Evolutionary conservation across 2,797 vertebrate genomes (phyloP).

Genomic region (Labroides dimidiatus): DNA sequence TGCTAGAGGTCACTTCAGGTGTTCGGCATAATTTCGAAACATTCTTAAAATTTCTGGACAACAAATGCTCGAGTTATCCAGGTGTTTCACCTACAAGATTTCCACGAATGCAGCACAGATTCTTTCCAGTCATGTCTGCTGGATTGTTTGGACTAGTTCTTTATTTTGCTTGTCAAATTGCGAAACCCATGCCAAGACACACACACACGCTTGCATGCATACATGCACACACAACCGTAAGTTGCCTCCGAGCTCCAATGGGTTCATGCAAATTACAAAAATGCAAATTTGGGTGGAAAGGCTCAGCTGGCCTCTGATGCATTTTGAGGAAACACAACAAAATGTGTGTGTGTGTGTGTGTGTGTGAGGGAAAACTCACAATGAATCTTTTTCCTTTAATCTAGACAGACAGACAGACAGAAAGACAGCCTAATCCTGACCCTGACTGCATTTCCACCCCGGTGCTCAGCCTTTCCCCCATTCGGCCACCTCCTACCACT

Average conservation of each 20-base stretch:
- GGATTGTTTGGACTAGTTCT: slow-evolving; percentile 54
- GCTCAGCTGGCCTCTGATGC: slow-evolving; percentile 68
- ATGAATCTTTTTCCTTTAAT: slow-evolving; percentile 72
- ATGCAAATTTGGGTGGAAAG: slow-evolving; percentile 67
- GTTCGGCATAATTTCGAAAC: slow-evolving; percentile 45
- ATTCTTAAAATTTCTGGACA: slow-evolving; percentile 33
- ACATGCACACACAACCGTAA: slow-evolving; percentile 65
- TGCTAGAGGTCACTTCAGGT: slow-evolving; percentile 33
- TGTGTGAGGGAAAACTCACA: slow-evolving; percentile 20
- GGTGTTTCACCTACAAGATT: slow-evolving; percentile 26
- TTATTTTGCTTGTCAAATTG: slow-evolving; percentile 69
- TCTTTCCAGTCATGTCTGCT: slow-evolving; percentile 36
- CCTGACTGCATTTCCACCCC: slow-evolving; percentile 72
- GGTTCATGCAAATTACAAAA: slow-evolving; percentile 78
- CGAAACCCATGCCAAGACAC: slow-evolving; percentile 54
- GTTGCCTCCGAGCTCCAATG: slow-evolving; percentile 69
- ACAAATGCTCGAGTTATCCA: slow-evolving; percentile 16
- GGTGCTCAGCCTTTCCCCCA: slow-evolving; percentile 49
- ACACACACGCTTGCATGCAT: slow-evolving; percentile 48
- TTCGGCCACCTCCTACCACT: slow-evolving; percentile 34
- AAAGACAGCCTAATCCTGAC: slow-evolving; percentile 71
- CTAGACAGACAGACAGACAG: slow-evolving; percentile 67
- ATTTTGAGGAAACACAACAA: slow-evolving; percentile 69
- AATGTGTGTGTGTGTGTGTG: slow-evolving; percentile 10
- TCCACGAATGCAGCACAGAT: slow-evolving; percentile 21